Evolutionary conservation across 2,113 vertebrate species (phyloP).

Genomic region (Pelecanoides urinatrix): DNA sequence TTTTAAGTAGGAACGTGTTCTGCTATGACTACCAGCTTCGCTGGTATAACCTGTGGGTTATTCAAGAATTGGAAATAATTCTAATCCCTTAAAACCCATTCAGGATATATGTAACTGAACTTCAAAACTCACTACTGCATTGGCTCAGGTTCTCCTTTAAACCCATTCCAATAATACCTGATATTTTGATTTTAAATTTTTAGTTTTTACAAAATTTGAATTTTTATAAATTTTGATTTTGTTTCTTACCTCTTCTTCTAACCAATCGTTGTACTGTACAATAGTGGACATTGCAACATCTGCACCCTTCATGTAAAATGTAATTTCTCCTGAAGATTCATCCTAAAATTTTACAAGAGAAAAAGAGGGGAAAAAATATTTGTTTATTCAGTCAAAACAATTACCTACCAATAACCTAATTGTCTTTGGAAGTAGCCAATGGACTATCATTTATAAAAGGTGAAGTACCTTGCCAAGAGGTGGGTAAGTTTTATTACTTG

Average conservation of each 20-base stretch:
- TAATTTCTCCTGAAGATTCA: slow-evolving; percentile 91
- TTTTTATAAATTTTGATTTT: not conserved
- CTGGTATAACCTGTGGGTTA: not conserved
- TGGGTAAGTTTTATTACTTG: not conserved
- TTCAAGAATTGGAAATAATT: not conserved
- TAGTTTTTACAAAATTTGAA: not conserved
- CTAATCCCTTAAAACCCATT: not conserved
- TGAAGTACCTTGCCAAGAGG: not conserved
- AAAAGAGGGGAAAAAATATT: accelerated
- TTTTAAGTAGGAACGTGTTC: not conserved
- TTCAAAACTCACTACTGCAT: not conserved
- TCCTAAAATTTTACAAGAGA: slow-evolving; percentile 75
- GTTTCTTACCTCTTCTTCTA: slow-evolving; percentile 92
- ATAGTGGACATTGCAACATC: slow-evolving; percentile 95
- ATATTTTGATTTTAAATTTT: not conserved
- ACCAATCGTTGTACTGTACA: slow-evolving; percentile 98
- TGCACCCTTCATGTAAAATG: slow-evolving; percentile 97
- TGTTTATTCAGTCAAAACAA: not conserved
- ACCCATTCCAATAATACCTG: not conserved
- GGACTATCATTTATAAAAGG: not conserved
- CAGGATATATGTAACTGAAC: not conserved
- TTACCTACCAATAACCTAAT: not conserved
- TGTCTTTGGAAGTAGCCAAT: not conserved
- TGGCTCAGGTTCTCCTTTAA: not conserved
- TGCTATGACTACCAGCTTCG: not conserved